Base-by-base conservation (phyloP, 2,797 vertebrate species). In the Peromyscus eremicus region DNA sequence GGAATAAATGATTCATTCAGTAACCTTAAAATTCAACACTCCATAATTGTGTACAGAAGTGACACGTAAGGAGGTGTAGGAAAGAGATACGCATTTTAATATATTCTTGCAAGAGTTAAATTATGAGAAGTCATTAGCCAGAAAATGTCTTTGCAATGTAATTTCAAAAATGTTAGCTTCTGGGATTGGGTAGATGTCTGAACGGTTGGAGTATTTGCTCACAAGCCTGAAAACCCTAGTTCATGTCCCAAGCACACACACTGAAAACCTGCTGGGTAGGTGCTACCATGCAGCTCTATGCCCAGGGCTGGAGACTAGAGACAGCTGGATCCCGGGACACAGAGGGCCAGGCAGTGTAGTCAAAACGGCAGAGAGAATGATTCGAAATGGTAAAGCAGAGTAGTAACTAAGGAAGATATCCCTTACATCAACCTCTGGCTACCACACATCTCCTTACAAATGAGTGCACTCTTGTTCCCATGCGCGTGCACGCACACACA, bases 1-100 rank as follows among this genome's bases (percentile, higher is more conserved):
- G 16, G 1, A 86, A 60, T 84, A 76, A 88, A 66, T 73, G 8
- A 91, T 64, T 29, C 2, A 79, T 8, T 60, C 27, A 85, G 9
- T 46, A 6, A 52, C 84, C 21, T 85, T 62, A 87, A 95, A 93
- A 79, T 92, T 60, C 64, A 96, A 29, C 16, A 91, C 76, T 84
- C 32, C 55, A 68, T 85, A 62, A 52, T 62, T 70, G 84, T 94
- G 77, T 89, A 14, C 3, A 5, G 49, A 92, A 17, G 9, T 25
- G 17, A 66, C 43, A 89, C 23, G 19, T 82, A 62, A 55, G 37
- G 62, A 83, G 37, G 85, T 94, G 0, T 21, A 62, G 40, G 34
- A 49, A 91, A 80, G 13, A 88, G 3, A 76, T 21, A 43, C 0
- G 23, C 2, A 68, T 93, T 89, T 79, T 83, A 91, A 43, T 57